Evolutionary conservation across 2,113 vertebrate species (phyloP), one percentile per base, ranked within the genome.

Genomic region (Tetraodon nigroviridis): DNA sequence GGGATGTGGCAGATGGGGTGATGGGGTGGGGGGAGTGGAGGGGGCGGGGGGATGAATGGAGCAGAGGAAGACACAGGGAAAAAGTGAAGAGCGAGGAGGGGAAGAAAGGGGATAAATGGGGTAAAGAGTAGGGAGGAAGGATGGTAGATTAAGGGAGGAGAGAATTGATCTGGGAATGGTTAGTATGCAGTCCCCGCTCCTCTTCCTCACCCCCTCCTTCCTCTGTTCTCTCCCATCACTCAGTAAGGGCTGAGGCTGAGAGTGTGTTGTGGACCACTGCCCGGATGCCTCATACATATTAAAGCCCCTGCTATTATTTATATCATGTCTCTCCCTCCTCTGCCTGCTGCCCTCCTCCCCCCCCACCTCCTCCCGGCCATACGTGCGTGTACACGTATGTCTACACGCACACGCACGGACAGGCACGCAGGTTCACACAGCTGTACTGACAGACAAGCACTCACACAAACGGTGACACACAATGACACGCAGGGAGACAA

Each of bases 201-300:
- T 68, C 76, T 67, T 4, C 53, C 77, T 52, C 59, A 50, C 29
- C 10, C 49, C 47, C 48, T 32, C 21, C 52, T 64, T 48, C 69
- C 74, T 69, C 79, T 71, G 83, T 81, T 85, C 84, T 84, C 87
- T 86, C 80, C 87, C 89, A 92, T 92, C 90, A 89, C 89, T 92
- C 90, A 90, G 86, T 69, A 79, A 84, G 83, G 82, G 81, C 71
- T 77, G 72, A 67, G 78, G 86, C 85, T 87, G 84, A 82, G 84
- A 87, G 86, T 87, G 88, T 86, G 88, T 90, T 90, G 89, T 91
- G 89, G 90, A 89, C 89, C 86, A 88, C 90, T 90, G 88, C 88
- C 90, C 85, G 80, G 88, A 90, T 86, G 81, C 87, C 90, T 91
- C 89, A 92, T 92, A 92, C 89, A 92, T 92, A 90, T 92, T 91